Evolutionary conservation across 2,888 invertebrate genomes (phyloP).

Genomic region (Lapara coniferarum): DNA sequence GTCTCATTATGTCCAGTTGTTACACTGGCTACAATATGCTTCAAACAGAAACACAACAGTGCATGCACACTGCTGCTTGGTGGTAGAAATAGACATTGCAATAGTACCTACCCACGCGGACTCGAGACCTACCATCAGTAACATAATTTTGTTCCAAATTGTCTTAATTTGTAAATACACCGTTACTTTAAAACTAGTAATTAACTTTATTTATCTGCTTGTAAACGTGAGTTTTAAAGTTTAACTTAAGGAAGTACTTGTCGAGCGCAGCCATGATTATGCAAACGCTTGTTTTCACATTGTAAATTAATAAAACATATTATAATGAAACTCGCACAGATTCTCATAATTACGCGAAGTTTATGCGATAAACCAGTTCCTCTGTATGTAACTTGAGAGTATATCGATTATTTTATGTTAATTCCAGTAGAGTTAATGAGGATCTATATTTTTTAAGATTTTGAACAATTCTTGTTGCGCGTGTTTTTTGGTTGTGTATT

Average conservation of each 20-base stretch:
- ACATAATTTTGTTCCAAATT: too few relatives aligned
- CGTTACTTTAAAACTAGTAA: background rate
- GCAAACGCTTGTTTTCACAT: constrained; percentile 27
- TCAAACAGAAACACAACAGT: too few relatives aligned
- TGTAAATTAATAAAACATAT: constrained; percentile 19
- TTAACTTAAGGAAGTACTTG: constrained; percentile 13
- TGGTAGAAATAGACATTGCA: too few relatives aligned
- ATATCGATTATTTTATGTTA: background rate
- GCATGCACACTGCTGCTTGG: too few relatives aligned
- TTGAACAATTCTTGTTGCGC: too few relatives aligned
- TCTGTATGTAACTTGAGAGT: background rate
- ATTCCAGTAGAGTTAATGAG: background rate
- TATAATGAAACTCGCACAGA: constrained; percentile 27
- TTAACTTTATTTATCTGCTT: background rate
- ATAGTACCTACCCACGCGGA: too few relatives aligned
- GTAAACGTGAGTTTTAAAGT: background rate
- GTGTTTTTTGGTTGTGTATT: too few relatives aligned
- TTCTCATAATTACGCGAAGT: constrained; percentile 23
- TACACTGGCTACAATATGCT: too few relatives aligned
- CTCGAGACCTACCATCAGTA: too few relatives aligned
- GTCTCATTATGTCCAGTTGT: too few relatives aligned
- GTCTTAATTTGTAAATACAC: too few relatives aligned
- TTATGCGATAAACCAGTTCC: constrained; percentile 18
- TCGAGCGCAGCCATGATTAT: constrained; percentile 16
- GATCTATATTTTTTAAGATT: too few relatives aligned